These are phyloP conservation scores for Amphipoea oculea DNA, from an alignment of 2,888 invertebrate species.

Conservation along the genomic window DNA sequence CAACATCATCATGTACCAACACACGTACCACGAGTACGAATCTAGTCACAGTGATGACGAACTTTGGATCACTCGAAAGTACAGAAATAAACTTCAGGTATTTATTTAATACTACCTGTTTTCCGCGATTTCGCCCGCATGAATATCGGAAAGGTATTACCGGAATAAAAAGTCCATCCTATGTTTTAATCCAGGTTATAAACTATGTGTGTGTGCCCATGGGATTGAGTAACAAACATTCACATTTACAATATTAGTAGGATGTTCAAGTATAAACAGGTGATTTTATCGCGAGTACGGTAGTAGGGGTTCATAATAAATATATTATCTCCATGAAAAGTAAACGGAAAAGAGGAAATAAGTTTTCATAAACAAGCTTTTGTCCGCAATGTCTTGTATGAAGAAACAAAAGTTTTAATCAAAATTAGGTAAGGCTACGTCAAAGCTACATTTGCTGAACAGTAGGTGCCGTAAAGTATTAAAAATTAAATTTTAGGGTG, in stretches of 20 bases:
- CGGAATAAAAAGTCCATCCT: not conserved
- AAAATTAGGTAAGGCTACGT: not conserved
- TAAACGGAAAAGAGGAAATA: not conserved
- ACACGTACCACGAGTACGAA: conserved; percentile 44
- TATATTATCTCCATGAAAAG: not conserved
- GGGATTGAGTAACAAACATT: not conserved
- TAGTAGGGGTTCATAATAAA: not conserved
- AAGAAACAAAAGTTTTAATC: conserved; percentile 15
- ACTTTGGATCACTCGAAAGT: conserved; percentile 63
- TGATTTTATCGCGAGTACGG: not conserved
- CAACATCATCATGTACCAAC: conserved; percentile 30
- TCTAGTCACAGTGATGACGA: conserved; percentile 70
- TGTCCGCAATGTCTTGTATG: not conserved
- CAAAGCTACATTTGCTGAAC: not conserved
- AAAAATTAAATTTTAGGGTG: not conserved
- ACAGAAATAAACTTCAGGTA: conserved; percentile 54
- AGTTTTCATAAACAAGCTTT: conserved; percentile 12
- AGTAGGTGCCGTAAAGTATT: not conserved
- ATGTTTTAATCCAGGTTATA: not conserved
- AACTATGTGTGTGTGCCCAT: no score
- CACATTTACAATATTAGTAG: not conserved
- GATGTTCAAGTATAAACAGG: not conserved
- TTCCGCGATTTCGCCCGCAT: not conserved
- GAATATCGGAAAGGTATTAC: not conserved
- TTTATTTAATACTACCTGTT: not conserved